These are phyloP conservation scores for Alca torda DNA, from an alignment of 2,797 vertebrate genomes.

Conservation along the genomic window DNA sequence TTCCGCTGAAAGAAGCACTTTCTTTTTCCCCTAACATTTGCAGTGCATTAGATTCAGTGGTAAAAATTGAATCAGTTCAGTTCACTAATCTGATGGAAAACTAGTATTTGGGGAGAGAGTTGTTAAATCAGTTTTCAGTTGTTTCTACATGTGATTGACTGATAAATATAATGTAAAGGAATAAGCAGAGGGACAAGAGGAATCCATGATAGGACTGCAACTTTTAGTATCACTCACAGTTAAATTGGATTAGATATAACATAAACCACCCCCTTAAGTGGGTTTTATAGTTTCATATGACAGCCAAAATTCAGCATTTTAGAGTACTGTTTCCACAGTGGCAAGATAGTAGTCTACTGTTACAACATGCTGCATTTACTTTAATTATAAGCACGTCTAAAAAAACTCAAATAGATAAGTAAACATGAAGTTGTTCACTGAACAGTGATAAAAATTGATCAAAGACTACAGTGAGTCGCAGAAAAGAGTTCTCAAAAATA, in stretches of 20 bases:
- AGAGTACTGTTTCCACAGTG: neutral
- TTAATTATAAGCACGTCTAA: neutral
- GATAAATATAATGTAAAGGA: neutral
- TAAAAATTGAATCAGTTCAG: neutral
- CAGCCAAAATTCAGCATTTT: neutral
- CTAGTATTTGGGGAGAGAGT: neutral
- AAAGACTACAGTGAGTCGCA: neutral
- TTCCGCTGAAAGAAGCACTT: neutral
- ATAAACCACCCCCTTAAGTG: neutral
- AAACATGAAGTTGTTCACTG: neutral
- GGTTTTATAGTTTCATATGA: neutral
- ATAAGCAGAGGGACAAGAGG: neutral
- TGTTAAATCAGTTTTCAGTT: neutral
- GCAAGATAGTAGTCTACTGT: neutral
- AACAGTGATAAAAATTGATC: neutral
- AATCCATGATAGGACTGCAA: rapidly evolving
- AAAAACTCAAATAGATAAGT: neutral
- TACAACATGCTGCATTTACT: neutral
- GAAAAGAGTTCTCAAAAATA: neutral
- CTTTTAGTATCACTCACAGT: neutral
- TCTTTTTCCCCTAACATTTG: neutral
- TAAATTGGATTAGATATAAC: neutral
- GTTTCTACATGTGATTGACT: neutral
- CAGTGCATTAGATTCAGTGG: neutral
- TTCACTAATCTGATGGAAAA: neutral